Evolutionary conservation across 2,113 vertebrate species (phyloP).

Genomic region (Rana temporaria): DNA sequence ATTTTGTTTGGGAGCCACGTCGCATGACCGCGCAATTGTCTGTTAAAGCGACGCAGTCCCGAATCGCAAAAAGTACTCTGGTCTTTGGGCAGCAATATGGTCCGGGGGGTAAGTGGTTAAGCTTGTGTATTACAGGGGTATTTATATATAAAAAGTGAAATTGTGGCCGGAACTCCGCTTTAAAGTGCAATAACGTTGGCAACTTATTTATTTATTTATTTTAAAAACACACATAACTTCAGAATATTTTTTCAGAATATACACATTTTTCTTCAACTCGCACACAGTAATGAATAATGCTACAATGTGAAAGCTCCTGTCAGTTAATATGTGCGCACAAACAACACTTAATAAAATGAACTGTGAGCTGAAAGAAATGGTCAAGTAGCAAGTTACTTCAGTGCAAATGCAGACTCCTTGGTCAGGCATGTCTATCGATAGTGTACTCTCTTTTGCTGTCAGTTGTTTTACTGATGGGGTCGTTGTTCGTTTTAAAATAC

Average conservation of each 20-base stretch:
- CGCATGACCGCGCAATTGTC: too few relatives aligned
- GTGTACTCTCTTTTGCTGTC: too few relatives aligned
- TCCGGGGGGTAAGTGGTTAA: too few relatives aligned
- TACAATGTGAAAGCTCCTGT: neutral
- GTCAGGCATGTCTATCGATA: neutral
- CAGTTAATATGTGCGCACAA: too few relatives aligned
- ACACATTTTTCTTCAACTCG: neutral
- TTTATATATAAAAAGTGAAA: too few relatives aligned
- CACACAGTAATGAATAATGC: neutral
- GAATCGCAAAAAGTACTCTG: too few relatives aligned
- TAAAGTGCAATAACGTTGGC: conserved; percentile 33
- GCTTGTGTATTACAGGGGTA: too few relatives aligned
- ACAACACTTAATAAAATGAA: neutral
- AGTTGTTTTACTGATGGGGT: too few relatives aligned
- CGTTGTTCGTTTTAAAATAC: neutral
- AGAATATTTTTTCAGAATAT: neutral
- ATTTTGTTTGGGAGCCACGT: too few relatives aligned
- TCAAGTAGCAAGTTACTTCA: neutral
- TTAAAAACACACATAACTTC: neutral
- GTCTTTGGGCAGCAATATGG: too few relatives aligned
- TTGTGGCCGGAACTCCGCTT: too few relatives aligned
- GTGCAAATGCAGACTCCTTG: neutral
- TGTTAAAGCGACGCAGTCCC: too few relatives aligned
- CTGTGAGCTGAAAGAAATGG: neutral
- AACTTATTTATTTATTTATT: neutral